Base-by-base conservation (phyloP, 2,113 vertebrate species). In the Brachirus orientalis region DNA sequence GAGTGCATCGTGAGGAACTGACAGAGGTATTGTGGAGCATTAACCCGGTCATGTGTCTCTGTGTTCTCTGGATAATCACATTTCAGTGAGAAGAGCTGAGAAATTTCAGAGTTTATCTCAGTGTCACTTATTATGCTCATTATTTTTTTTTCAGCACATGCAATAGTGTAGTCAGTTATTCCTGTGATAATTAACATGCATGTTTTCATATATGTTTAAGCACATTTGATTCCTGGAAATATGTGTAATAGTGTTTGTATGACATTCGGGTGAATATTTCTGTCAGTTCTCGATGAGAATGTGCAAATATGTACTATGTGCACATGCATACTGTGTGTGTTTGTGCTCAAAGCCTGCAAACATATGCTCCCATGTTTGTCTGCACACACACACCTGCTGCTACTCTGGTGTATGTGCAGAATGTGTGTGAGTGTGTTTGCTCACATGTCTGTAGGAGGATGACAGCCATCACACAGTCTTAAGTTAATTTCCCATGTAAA, bases 401-500 rank as follows among this genome's bases (percentile, higher is more conserved):
- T n/a, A 0, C 28, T 0, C 28, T 22, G 63, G 79, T 85, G 78
- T 66, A 59, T 45, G 53, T 69, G 67, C 68, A 69, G 64, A 77
- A 85, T 77, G 70, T 69, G 59, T 50, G 53, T 71, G 67, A 75
- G 70, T 69, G 66, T 90, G 69, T 91, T 88, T 90, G 86, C 85
- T 89, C 79, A 63, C 71, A 77, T 86, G 81, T 88, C 85, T 90
- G 87, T 81, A 88, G 90, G 88, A 86, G 78, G 78, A 91, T 91
- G 89, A 88, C 90, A 94, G 93, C 91, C 94, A 93, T 96, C 95
- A 95, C 93, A 92, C 94, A 94, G 94, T 92, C 74, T 94, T 90
- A 78, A 75, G 94, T 95, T 98, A 95, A 97, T 98, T 96, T 97
- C 93, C 94, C 95, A 94, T 98, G 96, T 96, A 97, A 97, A 97